Conservation (phyloP, 1,140 invertebrate genomes). For the Homarus americanus region DNA sequence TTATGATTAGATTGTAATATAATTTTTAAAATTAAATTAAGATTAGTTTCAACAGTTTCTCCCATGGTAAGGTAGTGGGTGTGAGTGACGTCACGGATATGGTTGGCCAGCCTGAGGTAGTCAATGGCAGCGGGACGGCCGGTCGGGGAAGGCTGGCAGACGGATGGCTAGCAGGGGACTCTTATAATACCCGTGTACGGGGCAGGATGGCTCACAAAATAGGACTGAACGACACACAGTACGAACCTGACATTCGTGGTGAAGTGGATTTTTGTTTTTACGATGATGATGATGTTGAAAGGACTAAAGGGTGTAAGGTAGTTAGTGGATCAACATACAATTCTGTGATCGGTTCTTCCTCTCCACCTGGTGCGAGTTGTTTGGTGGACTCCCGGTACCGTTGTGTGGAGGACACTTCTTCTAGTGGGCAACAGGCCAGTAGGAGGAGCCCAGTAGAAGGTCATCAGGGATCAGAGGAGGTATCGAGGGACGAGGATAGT, state of each 20-base stretch:
- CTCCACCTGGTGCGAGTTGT: constrained; percentile 33
- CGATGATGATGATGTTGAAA: constrained; percentile 32
- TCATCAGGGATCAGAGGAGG: constrained; percentile 48
- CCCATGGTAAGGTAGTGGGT: constrained; percentile 1
- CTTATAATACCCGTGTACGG: constrained; percentile 67
- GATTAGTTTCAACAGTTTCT: too few relatives aligned
- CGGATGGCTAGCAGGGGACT: constrained; percentile 43
- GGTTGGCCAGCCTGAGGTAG: constrained; percentile 53
- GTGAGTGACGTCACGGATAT: constrained; percentile 44
- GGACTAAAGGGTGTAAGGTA: constrained; percentile 45
- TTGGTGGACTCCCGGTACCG: constrained; percentile 54
- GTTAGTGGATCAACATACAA: constrained; percentile 36
- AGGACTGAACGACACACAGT: constrained; percentile 54
- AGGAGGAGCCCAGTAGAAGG: constrained; percentile 37
- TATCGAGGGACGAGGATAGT: constrained; percentile 29
- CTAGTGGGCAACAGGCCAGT: constrained; percentile 16
- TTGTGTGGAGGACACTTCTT: constrained; percentile 69
- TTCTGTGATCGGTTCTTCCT: constrained; percentile 38
- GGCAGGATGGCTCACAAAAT: constrained; percentile 71
- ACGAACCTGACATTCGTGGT: constrained; percentile 52
- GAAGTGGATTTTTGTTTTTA: constrained; percentile 41
- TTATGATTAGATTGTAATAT: neutral
- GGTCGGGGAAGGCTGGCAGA: constrained; percentile 29
- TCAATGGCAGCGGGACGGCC: constrained; percentile 41
- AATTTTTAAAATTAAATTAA: neutral